A percentile compares a stretch with the other conserved stretches of the same genome.
phyloP scores from a whole-genome alignment of 1,140 invertebrate genomes.

The Drosophila serrata region DNA sequence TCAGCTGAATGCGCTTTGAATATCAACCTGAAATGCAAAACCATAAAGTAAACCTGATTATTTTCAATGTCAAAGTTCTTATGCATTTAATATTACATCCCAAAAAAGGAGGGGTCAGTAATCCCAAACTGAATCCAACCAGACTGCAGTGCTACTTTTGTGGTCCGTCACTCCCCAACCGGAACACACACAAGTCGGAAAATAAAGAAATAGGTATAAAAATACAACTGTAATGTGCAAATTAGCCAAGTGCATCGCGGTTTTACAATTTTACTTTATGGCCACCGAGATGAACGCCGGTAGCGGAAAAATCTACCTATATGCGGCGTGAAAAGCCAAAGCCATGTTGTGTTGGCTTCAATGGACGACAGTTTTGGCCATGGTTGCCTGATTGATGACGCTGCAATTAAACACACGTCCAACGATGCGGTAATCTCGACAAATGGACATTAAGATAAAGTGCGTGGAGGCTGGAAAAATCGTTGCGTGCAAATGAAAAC shows the following conservation, averaged over 20 bases:
- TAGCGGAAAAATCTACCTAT: conserved; percentile 45
- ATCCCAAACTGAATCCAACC: not conserved
- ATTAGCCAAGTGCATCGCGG: conserved; percentile 62
- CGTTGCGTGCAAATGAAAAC: conserved; percentile 61
- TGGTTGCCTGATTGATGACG: conserved; percentile 69
- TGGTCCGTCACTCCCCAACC: conserved; percentile 14
- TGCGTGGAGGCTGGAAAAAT: conserved; percentile 57
- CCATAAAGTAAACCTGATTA: conserved; percentile 18
- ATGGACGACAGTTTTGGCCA: conserved; percentile 28
- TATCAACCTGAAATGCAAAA: conserved; percentile 6
- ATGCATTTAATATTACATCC: not conserved
- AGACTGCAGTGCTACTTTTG: not conserved
- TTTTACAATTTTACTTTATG: conserved; percentile 40
- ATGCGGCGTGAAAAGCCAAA: conserved; percentile 40
- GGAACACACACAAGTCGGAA: conserved; percentile 11
- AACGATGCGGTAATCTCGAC: conserved; percentile 73
- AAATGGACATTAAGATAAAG: conserved; percentile 75
- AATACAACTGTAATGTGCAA: conserved; percentile 55
- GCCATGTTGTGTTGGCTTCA: conserved; percentile 13
- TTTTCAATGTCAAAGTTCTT: conserved; percentile 34
- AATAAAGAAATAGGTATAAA: conserved; percentile 36
- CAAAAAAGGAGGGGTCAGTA: not conserved
- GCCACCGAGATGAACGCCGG: conserved; percentile 31
- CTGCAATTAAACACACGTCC: conserved; percentile 69
- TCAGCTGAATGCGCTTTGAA: not conserved